Evolutionary conservation across 1,140 invertebrate genomes (phyloP), one percentile per base, ranked within the genome.

Genomic region (Mycetomoellerius zeteki): DNA sequence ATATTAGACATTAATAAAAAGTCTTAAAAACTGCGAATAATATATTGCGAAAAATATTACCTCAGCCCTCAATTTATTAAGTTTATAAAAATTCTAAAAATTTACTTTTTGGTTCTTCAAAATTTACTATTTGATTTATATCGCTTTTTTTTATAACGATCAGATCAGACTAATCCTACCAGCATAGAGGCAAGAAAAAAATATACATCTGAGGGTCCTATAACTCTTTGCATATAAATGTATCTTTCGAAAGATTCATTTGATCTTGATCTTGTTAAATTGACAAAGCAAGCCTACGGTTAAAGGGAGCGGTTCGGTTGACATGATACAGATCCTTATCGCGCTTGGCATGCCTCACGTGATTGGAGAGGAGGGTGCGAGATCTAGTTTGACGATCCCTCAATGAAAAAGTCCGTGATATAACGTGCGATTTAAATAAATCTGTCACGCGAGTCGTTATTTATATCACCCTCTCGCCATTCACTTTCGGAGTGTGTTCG

Each of bases 271-370:
- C 67, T 60, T 12, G 52, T 82, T 30, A 52, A 33, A 84, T 60
- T 73, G 80, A 84, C 69, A 50, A 24, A 65, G 88, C 64, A 62
- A 37, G 56, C 52, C 37, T 50, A 81, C 54, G 30, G 33, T 43
- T 56, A 30, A n/a, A 64, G 85, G 71, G 65, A 78, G 19, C 52
- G 72, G 77, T 80, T 87, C 77, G 58, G 67, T 27, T 87, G 78
- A 89, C 88, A 72, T 84, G 85, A 85, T 69, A 60, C 14, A 30
- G 86, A 86, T 76, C 64, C 60, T 86, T 90, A 86, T 90, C 89
- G 65, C 60, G 78, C 69, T 56, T 52, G 62, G 47, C 80, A 81
- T 43, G 75, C 56, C 3, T 90, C 62, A 86, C 89, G 89, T 88
- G 89, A 90, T 80, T 62, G 12, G 21, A n/a, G n/a, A 43, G 27